Percentiles rank a stretch among this genome's conserved stretches.
Evolutionary conservation across 1,140 invertebrate species (phyloP).

Genomic region (Halictus rubicundus): DNA sequence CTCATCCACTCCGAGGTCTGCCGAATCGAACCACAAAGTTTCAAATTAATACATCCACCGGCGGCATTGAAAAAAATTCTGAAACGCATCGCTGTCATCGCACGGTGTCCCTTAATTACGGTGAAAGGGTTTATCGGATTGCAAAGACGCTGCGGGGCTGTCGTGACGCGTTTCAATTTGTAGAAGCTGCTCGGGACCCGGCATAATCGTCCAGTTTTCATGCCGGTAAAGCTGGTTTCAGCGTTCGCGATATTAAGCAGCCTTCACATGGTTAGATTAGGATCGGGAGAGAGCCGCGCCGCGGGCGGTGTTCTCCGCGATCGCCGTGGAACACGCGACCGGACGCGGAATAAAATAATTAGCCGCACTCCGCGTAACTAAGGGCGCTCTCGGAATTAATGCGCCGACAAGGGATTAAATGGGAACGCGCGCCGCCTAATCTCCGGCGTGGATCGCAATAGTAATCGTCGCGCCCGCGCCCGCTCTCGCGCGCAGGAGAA

Average conservation of each 20-base stretch:
- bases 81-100: no score
- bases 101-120: slow-evolving; percentile 4
- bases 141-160: slow-evolving; percentile 12
- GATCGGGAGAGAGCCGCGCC: slow-evolving; percentile 20
- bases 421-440: not conserved
- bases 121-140: slow-evolving; percentile 31
- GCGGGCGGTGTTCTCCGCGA: not conserved
- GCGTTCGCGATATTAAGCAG: slow-evolving; percentile 50
- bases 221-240: slow-evolving; percentile 42
- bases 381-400: not conserved
- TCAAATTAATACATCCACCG: no score
- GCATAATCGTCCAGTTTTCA: slow-evolving; percentile 43
- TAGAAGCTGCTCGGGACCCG: slow-evolving; percentile 14
- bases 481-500: no score
- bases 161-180: slow-evolving; percentile 54
- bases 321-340: slow-evolving; percentile 42
- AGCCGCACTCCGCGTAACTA: slow-evolving; percentile 7
- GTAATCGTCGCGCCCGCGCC: no score
- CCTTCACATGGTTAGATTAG: slow-evolving; percentile 53
- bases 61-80: no score
- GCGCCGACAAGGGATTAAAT: not conserved
- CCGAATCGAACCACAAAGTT: no score
- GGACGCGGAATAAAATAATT: slow-evolving; percentile 37
- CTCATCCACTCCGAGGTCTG: no score
- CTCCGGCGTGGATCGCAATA: not conserved